Conservation (phyloP, 2,888 invertebrate species). For the Bibio marci region DNA sequence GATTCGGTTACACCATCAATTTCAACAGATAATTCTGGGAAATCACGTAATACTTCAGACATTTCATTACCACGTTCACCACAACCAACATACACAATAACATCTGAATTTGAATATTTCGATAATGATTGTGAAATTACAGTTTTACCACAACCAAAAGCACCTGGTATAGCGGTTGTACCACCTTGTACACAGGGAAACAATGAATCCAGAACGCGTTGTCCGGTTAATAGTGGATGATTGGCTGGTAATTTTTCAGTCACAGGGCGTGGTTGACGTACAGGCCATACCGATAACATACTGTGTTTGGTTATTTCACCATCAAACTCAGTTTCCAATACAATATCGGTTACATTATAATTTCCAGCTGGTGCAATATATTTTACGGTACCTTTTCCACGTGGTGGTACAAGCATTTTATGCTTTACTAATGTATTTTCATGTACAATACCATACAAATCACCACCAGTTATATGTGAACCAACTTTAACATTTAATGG, state of each 20-base stretch:
- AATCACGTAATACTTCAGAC: conserved; percentile 98
- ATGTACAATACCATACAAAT: conserved; percentile 87
- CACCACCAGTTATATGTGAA: conserved; percentile 97
- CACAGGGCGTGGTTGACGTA: conserved; percentile 89
- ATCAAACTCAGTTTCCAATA: conserved; percentile 97
- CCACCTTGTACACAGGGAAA: conserved; percentile 99
- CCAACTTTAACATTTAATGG: conserved; percentile 75
- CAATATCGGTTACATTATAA: conserved; percentile 86
- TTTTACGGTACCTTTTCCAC: conserved; percentile 89
- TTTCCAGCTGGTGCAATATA: conserved; percentile 87
- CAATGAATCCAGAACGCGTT: conserved; percentile 92
- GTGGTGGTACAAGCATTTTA: conserved; percentile 86
- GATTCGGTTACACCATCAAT: conserved; percentile 93
- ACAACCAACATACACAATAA: conserved; percentile 98
- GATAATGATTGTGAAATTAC: conserved; percentile 99
- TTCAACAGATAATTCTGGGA: conserved; percentile 95
- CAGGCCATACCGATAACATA: conserved; percentile 99
- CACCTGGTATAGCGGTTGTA: conserved; percentile 97
- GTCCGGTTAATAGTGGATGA: conserved; percentile 94
- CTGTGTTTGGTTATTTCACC: conserved; percentile 80
- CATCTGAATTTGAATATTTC: conserved; percentile 99
- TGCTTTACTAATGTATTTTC: conserved; percentile 98
- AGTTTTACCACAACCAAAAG: conserved; percentile 99
- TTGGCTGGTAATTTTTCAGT: conserved; percentile 98
- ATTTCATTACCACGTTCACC: conserved; percentile 99